A percentile compares a stretch with the other conserved stretches of the same genome.
Evolutionary conservation across 2,888 invertebrate genomes (phyloP).

Genomic region (Eulithis testata): DNA sequence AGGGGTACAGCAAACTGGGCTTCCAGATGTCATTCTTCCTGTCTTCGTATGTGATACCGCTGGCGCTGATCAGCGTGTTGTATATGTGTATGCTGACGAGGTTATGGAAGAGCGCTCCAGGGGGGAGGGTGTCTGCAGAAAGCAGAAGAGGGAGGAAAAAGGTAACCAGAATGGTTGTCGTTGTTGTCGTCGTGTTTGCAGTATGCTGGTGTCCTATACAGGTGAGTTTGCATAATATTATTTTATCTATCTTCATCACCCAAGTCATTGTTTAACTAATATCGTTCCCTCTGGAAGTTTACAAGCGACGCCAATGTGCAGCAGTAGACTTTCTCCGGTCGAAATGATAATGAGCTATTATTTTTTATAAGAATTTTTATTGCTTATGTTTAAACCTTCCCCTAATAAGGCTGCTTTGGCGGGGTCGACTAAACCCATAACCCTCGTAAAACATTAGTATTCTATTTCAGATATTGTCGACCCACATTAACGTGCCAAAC

Average conservation of each 20-base stretch:
- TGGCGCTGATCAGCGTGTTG: conserved; percentile 93
- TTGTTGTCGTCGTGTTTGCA: conserved; percentile 96
- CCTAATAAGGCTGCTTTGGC: no score
- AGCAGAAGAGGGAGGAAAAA: conserved; percentile 93
- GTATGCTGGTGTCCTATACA: conserved; percentile 98
- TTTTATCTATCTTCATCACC: no score
- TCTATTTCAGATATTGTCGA: neutral
- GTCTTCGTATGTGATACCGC: conserved; percentile 94
- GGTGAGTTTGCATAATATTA: conserved; percentile 74
- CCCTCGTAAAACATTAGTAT: neutral
- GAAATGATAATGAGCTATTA: no score
- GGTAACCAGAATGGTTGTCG: conserved; percentile 96
- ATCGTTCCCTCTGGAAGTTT: no score
- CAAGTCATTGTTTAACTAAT: neutral
- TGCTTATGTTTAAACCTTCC: no score
- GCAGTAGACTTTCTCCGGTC: no score
- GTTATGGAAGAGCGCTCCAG: conserved; percentile 93
- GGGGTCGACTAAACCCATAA: neutral
- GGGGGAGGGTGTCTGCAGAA: conserved; percentile 92
- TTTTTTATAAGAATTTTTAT: no score
- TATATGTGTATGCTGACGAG: conserved; percentile 95
- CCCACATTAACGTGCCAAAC: neutral
- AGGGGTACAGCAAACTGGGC: conserved; percentile 85
- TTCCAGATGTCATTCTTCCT: conserved; percentile 93
- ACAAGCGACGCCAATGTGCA: no score